Percentiles rank a stretch among this genome's conserved stretches.
Conservation (phyloP, 2,797 vertebrate genomes). For the Propithecus deckenii region DNA sequence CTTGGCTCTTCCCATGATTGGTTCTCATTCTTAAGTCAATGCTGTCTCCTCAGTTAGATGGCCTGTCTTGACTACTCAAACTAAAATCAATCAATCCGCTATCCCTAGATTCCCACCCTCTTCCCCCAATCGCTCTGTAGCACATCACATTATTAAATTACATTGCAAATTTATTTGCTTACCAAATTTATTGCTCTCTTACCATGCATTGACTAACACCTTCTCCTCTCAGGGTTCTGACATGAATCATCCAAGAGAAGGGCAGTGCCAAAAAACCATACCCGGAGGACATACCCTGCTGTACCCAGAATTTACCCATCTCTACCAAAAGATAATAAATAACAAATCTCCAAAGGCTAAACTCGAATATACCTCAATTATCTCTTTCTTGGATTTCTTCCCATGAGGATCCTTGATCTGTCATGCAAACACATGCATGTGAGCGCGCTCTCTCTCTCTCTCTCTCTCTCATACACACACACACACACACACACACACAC, state of each 20-base stretch:
- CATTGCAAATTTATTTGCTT: background rate
- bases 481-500: background rate
- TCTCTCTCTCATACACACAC: too few species aligned
- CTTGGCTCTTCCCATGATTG: background rate
- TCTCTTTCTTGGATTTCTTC: background rate
- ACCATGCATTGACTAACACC: background rate
- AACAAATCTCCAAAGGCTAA: background rate
- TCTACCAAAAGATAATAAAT: background rate
- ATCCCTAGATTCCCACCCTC: background rate
- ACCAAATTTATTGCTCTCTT: background rate
- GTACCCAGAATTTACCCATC: background rate
- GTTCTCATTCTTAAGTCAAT: background rate
- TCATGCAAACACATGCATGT: background rate
- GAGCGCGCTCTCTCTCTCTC: too few species aligned
- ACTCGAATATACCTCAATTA: background rate
- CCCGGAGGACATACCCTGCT: background rate
- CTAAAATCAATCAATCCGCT: background rate
- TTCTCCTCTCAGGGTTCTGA: background rate
- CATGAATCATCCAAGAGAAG: background rate
- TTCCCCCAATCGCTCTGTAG: background rate
- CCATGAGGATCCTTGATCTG: background rate
- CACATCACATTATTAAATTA: background rate
- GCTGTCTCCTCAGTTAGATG: background rate
- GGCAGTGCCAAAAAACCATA: background rate
- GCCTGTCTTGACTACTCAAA: background rate